These are phyloP conservation scores for Octopus sinensis DNA, from an alignment of 1,140 invertebrate species.

Conservation along the genomic window DNA sequence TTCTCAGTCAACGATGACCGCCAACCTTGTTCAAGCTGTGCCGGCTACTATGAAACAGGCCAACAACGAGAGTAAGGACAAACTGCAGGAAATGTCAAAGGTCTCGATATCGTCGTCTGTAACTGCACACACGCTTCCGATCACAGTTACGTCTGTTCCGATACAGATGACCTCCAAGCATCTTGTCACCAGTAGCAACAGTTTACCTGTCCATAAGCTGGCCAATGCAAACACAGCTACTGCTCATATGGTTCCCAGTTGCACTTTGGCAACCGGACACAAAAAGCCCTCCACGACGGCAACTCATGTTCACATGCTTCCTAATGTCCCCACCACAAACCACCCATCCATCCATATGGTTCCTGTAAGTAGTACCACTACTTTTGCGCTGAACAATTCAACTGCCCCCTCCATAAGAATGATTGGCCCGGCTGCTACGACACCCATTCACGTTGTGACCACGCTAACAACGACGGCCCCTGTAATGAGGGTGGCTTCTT, in stretches of 20 bases:
- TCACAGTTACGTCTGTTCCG: background rate
- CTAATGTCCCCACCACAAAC: background rate
- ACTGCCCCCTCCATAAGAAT: background rate
- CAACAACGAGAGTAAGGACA: background rate
- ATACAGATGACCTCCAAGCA: conserved; percentile 1
- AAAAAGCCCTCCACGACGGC: background rate
- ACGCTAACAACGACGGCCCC: background rate
- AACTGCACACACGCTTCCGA: background rate
- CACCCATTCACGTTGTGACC: background rate
- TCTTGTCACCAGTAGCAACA: conserved; percentile 3
- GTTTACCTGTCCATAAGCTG: background rate
- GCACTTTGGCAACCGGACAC: conserved; percentile 3
- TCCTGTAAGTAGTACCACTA: background rate
- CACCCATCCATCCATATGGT: background rate
- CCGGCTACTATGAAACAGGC: background rate
- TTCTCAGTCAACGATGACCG: background rate
- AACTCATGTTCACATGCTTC: background rate
- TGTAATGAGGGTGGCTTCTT: background rate
- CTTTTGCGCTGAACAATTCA: background rate
- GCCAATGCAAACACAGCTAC: background rate
- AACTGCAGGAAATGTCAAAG: background rate
- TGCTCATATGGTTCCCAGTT: conserved; percentile 9
- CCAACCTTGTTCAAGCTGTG: background rate
- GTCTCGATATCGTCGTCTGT: background rate
- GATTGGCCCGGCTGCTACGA: background rate